Percentiles rank a stretch among this genome's conserved stretches.
phyloP scores from a whole-genome alignment of 2,888 invertebrate species.

The Gandaritis pyraliata region DNA sequence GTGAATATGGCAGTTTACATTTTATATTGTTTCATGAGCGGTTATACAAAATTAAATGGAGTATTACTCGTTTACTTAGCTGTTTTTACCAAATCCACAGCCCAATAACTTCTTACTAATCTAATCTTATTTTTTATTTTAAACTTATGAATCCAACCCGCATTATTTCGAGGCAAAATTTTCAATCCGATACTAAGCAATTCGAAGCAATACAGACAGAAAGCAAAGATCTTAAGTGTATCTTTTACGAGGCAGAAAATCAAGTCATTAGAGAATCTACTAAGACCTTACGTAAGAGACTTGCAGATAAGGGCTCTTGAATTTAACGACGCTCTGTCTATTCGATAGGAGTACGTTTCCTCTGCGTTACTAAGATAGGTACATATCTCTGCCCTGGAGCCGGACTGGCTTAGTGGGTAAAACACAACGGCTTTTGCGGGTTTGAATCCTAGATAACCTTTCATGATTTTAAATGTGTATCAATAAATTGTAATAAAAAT shows the following conservation, averaged over 20 bases:
- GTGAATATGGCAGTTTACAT: no score
- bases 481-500: no score
- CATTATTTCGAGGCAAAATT: neutral
- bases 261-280: slow-evolving; percentile 69
- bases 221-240: slow-evolving; percentile 40
- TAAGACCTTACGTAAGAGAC: slow-evolving; percentile 66
- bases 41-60: no score
- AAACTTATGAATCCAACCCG: neutral
- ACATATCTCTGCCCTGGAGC: slow-evolving; percentile 28
- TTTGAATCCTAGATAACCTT: neutral
- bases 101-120: no score
- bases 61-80: no score
- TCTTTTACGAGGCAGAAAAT: slow-evolving; percentile 67
- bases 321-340: slow-evolving; percentile 69
- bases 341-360: slow-evolving; percentile 61
- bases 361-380: slow-evolving; percentile 30
- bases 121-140: no score
- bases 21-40: no score
- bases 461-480: no score
- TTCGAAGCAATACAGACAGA: slow-evolving; percentile 35
- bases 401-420: neutral
- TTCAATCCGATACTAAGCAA: slow-evolving; percentile 23
- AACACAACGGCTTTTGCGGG: neutral
- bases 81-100: no score
- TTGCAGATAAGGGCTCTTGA: slow-evolving; percentile 66